Percentiles rank a stretch among this genome's conserved stretches.
These are phyloP conservation scores for Aphyosemion australe DNA, from an alignment of 2,113 vertebrate species.

Conservation along the genomic window DNA sequence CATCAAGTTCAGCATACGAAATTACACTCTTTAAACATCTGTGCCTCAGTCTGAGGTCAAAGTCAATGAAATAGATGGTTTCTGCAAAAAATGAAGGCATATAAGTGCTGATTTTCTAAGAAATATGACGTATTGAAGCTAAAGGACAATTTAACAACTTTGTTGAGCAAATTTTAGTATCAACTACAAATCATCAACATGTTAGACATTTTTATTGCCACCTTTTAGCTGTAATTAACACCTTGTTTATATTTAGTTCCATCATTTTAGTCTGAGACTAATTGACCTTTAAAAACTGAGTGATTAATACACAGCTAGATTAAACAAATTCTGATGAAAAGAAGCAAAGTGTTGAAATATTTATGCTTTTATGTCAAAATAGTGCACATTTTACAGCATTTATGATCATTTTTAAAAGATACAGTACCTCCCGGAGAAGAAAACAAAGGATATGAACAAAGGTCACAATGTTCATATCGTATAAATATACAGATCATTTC, in stretches of 20 bases:
- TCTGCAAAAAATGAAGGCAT: background rate
- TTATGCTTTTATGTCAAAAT: slow-evolving; percentile 70
- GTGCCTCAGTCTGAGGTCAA: background rate
- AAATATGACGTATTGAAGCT: too few relatives aligned
- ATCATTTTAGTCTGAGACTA: background rate
- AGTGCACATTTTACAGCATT: slow-evolving; percentile 64
- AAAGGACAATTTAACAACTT: too few relatives aligned
- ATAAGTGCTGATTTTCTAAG: background rate
- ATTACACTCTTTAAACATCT: background rate
- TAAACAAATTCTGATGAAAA: slow-evolving; percentile 8
- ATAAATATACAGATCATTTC: slow-evolving; percentile 67
- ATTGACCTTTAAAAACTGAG: slow-evolving; percentile 31
- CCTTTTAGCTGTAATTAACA: too few relatives aligned
- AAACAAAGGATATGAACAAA: slow-evolving; percentile 9
- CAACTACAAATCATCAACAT: too few relatives aligned
- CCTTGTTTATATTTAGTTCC: too few relatives aligned
- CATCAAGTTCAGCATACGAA: background rate
- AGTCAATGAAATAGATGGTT: background rate
- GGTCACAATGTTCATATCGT: slow-evolving; percentile 39
- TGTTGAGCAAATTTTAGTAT: too few relatives aligned
- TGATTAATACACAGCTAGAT: slow-evolving; percentile 17
- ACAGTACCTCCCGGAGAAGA: slow-evolving; percentile 35
- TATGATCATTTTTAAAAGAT: slow-evolving; percentile 48
- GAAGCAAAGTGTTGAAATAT: slow-evolving; percentile 43
- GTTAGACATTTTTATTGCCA: too few relatives aligned